Percentiles rank a stretch among this genome's conserved stretches.
These are phyloP conservation scores for Cichladusa arquata DNA, from an alignment of 2,113 vertebrate species.

Conservation along the genomic window DNA sequence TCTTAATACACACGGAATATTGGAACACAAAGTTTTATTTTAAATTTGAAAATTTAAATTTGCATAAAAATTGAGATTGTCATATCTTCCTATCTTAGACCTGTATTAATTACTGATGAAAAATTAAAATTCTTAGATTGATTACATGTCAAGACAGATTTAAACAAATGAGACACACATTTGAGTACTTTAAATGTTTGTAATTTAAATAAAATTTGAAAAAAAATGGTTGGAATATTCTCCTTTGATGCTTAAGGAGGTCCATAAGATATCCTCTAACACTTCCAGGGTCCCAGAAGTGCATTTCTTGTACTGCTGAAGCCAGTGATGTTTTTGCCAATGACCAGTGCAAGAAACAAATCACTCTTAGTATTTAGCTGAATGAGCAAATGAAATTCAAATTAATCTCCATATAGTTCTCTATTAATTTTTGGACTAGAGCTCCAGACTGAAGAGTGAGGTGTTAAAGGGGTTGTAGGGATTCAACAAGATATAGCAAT, in stretches of 20 bases:
- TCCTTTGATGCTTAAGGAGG: not conserved
- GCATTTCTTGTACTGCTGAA: not conserved
- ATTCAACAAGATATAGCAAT: constrained; percentile 22
- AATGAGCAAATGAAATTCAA: not conserved
- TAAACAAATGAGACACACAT: not conserved
- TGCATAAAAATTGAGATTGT: not conserved
- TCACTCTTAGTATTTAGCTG: not conserved
- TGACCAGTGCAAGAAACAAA: not conserved
- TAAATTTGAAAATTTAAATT: not conserved
- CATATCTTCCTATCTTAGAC: rapidly evolving
- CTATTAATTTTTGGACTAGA: not conserved
- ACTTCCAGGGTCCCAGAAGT: not conserved
- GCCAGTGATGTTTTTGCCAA: not conserved
- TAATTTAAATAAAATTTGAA: not conserved
- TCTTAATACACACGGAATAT: not conserved
- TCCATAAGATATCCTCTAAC: not conserved
- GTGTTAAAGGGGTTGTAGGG: constrained; percentile 14
- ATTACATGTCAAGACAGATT: not conserved
- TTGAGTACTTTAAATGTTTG: not conserved
- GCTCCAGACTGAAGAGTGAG: not conserved
- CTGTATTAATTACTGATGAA: not conserved
- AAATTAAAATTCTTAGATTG: not conserved
- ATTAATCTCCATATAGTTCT: not conserved
- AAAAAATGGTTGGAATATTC: not conserved
- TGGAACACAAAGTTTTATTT: not conserved